phyloP scores from a whole-genome alignment of 2,113 vertebrate species.

The Steatornis caripensis region DNA sequence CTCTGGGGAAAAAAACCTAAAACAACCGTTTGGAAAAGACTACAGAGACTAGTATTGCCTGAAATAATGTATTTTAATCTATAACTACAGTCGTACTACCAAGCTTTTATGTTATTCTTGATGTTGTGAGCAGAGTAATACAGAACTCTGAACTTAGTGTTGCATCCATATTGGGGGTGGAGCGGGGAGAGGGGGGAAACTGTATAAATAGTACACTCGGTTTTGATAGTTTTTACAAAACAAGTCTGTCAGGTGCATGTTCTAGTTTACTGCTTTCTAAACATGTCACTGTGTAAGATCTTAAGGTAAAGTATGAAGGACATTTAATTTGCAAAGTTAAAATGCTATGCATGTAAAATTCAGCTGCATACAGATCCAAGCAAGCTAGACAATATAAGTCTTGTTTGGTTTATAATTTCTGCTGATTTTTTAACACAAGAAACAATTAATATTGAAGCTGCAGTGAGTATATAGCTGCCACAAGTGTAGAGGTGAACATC shows the following conservation, averaged over 20 bases:
- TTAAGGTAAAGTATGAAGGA: background rate
- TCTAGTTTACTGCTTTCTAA: background rate
- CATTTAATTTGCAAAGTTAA: background rate
- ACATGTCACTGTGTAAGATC: background rate
- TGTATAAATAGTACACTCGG: background rate
- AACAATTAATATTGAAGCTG: background rate
- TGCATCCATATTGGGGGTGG: accelerated
- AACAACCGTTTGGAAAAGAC: background rate
- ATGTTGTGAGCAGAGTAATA: background rate
- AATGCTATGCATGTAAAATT: background rate
- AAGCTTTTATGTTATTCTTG: background rate
- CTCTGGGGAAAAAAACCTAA: accelerated
- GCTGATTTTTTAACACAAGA: background rate
- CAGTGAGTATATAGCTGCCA: background rate
- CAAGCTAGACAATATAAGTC: background rate
- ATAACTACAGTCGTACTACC: background rate
- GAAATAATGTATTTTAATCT: background rate
- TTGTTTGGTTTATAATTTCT: background rate
- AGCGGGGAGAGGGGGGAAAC: accelerated
- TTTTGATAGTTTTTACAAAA: background rate
- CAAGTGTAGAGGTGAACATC: background rate
- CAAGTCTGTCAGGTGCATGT: background rate
- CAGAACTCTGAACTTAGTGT: background rate
- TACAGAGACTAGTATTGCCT: background rate
- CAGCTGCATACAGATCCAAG: background rate